Evolutionary conservation across 2,113 vertebrate genomes (phyloP).

Genomic region (Malaclemys terrapin): DNA sequence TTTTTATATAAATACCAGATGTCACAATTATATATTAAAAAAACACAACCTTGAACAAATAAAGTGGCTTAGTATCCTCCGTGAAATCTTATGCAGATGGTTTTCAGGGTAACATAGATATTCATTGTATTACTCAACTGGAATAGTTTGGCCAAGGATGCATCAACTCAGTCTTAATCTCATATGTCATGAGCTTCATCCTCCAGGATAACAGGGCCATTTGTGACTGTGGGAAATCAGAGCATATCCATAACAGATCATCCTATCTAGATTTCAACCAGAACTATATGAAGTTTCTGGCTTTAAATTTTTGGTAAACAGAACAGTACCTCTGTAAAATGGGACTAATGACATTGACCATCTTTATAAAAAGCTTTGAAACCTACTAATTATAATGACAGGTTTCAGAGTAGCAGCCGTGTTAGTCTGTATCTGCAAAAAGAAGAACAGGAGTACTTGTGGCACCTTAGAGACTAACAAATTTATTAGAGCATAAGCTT

Average conservation of each 20-base stretch:
- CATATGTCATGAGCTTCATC: accelerated
- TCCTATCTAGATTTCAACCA: neutral
- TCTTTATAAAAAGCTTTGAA: neutral
- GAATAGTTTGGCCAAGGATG: neutral
- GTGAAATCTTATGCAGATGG: neutral
- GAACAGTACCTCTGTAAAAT: neutral
- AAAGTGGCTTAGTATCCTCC: accelerated
- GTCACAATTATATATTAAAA: slow-evolving; percentile 21
- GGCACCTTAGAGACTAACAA: too few relatives aligned
- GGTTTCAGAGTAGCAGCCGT: too few relatives aligned
- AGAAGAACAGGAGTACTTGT: too few relatives aligned
- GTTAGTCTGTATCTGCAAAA: too few relatives aligned
- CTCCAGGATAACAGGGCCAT: accelerated
- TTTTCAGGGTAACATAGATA: neutral
- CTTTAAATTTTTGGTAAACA: neutral
- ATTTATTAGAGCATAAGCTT: too few relatives aligned
- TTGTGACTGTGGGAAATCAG: neutral
- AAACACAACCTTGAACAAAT: neutral
- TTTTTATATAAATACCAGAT: slow-evolving; percentile 51
- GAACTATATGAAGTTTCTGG: neutral
- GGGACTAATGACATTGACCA: accelerated
- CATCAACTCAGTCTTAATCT: neutral
- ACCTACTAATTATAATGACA: neutral
- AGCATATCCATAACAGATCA: neutral
- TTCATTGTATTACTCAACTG: neutral